Base-by-base conservation (phyloP, 2,797 vertebrate species). In the Yasuhikotakia modesta region DNA sequence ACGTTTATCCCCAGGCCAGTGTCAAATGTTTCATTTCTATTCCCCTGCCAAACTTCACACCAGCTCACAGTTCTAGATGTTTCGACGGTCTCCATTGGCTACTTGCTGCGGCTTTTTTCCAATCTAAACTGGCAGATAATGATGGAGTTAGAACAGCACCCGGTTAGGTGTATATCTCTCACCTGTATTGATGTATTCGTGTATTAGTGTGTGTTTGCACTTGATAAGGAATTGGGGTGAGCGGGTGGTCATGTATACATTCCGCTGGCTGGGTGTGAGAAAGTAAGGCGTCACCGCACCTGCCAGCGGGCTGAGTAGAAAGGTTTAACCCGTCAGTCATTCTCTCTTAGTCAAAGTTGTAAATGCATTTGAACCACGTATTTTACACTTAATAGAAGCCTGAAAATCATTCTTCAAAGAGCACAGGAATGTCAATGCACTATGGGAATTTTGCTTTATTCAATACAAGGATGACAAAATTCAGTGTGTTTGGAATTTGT, bases 41-140 rank as follows among this genome's bases (percentile, higher is more conserved):
- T 92, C 91, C 87, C 84, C 82, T 73, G 83, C 86, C 75, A 86
- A 87, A 85, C 85, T 71, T 70, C 75, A 35, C 52, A 16, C 65
- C 85, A 85, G 85, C 81, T 80, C 66, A 64, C 91, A 91, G 89
- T 86, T 89, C 79, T 73, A 57, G 67, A 63, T 73, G 65, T 73
- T 85, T 84, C 60, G 81, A 81, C 70, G 78, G 75, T 70, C 64
- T 57, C 74, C 73, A 74, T 53, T 80, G 86, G 70, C 79, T 83
- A 89, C 86, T 88, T 1, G 35, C 35, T 1, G 35, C 35, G 5
- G n/a, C n/a, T n/a, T n/a, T n/a, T n/a, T n/a, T n/a, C n/a, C n/a
- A 39, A 83, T 86, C 71, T 63, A 72, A 67, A 17, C 79, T 50
- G 82, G 86, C 85, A 88, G 80, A 79, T 85, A 89, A 93, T 89